Percentiles rank a stretch among this genome's conserved stretches.
Evolutionary conservation across 2,113 vertebrate genomes (phyloP).

Genomic region (Propithecus coquereli): DNA sequence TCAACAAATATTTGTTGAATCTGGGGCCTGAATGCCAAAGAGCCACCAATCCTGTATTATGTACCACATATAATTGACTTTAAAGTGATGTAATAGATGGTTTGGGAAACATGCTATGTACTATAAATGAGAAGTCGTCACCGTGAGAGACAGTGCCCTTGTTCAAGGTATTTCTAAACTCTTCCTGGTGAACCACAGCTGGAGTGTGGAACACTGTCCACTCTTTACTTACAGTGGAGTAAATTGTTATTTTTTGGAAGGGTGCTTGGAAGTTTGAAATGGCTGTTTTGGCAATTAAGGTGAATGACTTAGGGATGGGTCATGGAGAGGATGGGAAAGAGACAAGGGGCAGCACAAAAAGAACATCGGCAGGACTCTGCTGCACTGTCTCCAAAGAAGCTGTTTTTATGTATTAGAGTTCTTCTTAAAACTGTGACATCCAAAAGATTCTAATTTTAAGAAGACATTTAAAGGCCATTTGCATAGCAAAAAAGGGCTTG

Average conservation of each 20-base stretch:
- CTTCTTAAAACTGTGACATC: not conserved
- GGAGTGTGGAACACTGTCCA: not conserved
- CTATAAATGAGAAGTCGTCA: not conserved
- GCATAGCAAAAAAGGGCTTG: not conserved
- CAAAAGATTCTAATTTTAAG: not conserved
- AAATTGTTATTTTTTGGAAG: not conserved
- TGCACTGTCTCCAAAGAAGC: too few species aligned
- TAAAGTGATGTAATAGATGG: not conserved
- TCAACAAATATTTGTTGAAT: not conserved
- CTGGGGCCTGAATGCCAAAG: not conserved
- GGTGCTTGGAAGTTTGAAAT: not conserved
- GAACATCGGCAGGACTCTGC: fast-evolving
- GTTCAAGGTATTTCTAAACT: not conserved
- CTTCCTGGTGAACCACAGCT: not conserved
- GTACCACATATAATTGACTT: not conserved
- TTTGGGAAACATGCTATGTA: not conserved
- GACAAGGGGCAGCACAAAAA: not conserved
- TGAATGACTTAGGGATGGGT: not conserved
- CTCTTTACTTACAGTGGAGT: not conserved
- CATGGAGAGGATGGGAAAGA: too few species aligned
- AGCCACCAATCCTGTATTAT: not conserved
- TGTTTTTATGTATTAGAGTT: not conserved
- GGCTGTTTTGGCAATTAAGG: not conserved
- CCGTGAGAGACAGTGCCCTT: fast-evolving
- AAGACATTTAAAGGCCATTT: not conserved